These are phyloP conservation scores for Gila robusta DNA, from an alignment of 2,797 vertebrate species.

Conservation along the genomic window DNA sequence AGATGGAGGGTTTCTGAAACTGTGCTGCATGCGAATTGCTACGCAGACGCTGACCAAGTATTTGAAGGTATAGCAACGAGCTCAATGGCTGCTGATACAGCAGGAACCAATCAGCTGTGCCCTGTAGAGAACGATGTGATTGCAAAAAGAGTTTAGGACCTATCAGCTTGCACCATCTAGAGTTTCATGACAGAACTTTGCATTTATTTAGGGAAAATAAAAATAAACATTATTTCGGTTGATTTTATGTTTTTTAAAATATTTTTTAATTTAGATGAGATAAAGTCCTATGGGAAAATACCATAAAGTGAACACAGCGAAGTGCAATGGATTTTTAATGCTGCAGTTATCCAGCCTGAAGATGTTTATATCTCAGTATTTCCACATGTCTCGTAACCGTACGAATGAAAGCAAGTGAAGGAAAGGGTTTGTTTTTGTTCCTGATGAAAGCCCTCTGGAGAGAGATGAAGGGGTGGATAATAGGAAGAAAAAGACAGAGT, in stretches of 20 bases:
- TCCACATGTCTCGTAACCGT: conserved; percentile 1
- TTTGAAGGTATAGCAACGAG: not conserved
- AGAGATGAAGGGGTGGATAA: conserved; percentile 22
- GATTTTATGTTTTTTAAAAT: not conserved
- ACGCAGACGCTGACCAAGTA: too few relatives aligned
- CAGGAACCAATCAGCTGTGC: not conserved
- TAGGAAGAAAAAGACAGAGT: conserved; percentile 7
- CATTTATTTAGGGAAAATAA: not conserved
- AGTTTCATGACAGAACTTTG: not conserved
- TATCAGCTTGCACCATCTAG: not conserved
- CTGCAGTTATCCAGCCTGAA: conserved; percentile 12
- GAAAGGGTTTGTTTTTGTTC: conserved; percentile 47
- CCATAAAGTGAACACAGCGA: conserved; percentile 40
- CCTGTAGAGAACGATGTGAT: not conserved
- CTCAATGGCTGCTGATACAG: not conserved
- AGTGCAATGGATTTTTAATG: conserved; percentile 8
- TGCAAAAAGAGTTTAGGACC: not conserved
- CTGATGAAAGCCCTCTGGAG: conserved; percentile 28
- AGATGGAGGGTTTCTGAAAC: not conserved
- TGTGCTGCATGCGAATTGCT: too few relatives aligned
- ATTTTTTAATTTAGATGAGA: not conserved
- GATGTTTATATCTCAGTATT: conserved; percentile 31
- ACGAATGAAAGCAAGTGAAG: conserved; percentile 26
- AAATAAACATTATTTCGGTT: not conserved
- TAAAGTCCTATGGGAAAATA: not conserved